phyloP scores from a whole-genome alignment of 1,140 invertebrate genomes.

The Anagrus nilaparvatae region DNA sequence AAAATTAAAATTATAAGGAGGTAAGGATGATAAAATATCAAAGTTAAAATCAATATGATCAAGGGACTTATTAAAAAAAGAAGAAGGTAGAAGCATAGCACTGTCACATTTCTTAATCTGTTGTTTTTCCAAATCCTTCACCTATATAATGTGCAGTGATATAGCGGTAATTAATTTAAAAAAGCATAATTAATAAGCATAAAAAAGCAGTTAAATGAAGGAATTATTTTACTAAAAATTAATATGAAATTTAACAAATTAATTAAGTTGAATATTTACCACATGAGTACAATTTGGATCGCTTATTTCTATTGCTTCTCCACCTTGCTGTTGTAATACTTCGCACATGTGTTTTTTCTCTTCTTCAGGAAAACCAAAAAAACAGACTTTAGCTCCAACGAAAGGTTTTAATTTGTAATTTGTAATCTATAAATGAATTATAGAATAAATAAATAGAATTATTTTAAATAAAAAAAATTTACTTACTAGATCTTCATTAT shows the following conservation, averaged over 20 bases:
- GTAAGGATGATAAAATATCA: slow-evolving; percentile 27
- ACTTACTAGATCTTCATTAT: slow-evolving; percentile 55
- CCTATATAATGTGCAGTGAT: slow-evolving; percentile 24
- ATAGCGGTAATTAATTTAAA: slow-evolving; percentile 7
- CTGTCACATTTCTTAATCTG: slow-evolving; percentile 25
- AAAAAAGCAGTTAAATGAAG: background rate
- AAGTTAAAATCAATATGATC: too few species aligned
- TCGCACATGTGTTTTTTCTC: slow-evolving; percentile 87
- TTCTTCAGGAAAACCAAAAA: slow-evolving; percentile 78
- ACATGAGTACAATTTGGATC: slow-evolving; percentile 82
- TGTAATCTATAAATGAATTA: slow-evolving; percentile 23
- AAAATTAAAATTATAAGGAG: too few species aligned
- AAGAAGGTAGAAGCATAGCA: slow-evolving; percentile 15
- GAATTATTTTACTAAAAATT: slow-evolving; percentile 1
- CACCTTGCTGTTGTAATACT: slow-evolving; percentile 75
- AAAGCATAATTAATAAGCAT: slow-evolving; percentile 8
- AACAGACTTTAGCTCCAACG: slow-evolving; percentile 74
- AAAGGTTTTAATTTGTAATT: slow-evolving; percentile 76
- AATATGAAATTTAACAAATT: too few species aligned
- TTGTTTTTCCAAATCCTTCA: slow-evolving; percentile 25
- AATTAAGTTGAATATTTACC: too few species aligned
- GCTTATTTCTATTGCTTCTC: slow-evolving; percentile 58
- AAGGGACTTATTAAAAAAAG: slow-evolving; percentile 12
- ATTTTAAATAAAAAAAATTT: slow-evolving; percentile 4
- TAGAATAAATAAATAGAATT: background rate